phyloP scores from a whole-genome alignment of 2,888 invertebrate species.

The Amblyjoppa fuscipennis region DNA sequence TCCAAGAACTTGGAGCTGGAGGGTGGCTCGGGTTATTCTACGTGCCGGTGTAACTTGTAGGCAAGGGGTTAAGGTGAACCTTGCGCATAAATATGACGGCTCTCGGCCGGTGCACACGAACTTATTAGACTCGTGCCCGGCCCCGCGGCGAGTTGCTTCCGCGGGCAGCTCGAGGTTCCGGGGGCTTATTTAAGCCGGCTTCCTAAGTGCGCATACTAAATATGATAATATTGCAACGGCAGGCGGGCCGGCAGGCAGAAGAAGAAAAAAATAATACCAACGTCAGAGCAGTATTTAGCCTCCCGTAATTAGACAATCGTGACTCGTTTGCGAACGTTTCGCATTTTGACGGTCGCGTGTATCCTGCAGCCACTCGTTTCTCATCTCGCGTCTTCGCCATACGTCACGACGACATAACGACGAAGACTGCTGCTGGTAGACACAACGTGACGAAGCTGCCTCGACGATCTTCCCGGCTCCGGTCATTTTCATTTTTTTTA shows the following conservation, averaged over 20 bases:
- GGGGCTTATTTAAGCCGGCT: slow-evolving; percentile 84
- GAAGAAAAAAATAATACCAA: slow-evolving; percentile 68
- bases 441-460: slow-evolving; percentile 52
- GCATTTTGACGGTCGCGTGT: slow-evolving; percentile 75
- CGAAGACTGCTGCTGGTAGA: slow-evolving; percentile 43
- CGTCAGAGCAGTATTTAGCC: slow-evolving; percentile 84
- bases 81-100: slow-evolving; percentile 80
- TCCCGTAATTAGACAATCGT: slow-evolving; percentile 84
- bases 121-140: slow-evolving; percentile 83
- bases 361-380: slow-evolving; percentile 43
- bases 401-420: slow-evolving; percentile 49
- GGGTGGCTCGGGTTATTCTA: slow-evolving; percentile 31
- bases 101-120: slow-evolving; percentile 79
- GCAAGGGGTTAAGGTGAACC: slow-evolving; percentile 70
- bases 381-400: slow-evolving; percentile 51
- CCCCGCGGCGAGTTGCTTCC: slow-evolving; percentile 56
- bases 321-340: slow-evolving; percentile 84
- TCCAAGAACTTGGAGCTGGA: slow-evolving; percentile 14
- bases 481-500: not conserved
- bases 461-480: slow-evolving; percentile 9
- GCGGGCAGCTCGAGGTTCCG: slow-evolving; percentile 77
- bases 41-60: slow-evolving; percentile 32
- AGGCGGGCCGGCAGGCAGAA: slow-evolving; percentile 13
- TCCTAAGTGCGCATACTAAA: slow-evolving; percentile 85
- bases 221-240: slow-evolving; percentile 85